Base-by-base conservation (phyloP, 2,113 vertebrate species). In the Peromyscus polionotus region DNA sequence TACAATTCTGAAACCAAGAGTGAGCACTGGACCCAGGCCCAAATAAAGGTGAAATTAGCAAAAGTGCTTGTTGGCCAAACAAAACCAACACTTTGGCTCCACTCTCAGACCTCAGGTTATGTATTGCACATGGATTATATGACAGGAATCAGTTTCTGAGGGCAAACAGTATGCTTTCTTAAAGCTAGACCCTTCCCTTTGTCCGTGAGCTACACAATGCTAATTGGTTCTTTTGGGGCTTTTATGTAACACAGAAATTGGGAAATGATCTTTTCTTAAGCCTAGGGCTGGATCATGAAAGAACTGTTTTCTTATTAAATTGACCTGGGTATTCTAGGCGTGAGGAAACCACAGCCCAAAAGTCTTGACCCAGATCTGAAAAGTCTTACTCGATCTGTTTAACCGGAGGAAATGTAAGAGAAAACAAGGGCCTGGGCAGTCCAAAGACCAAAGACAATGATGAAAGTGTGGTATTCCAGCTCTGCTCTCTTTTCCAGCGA, bases 291-390 rank as follows among this genome's bases (percentile, higher is more conserved):
- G 85, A 89, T 89, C 48, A 16, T 42, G 26, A 88, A 80, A 96
- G 28, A 33, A 57, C 20, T 65, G 8, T 92, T 97, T 91, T 85
- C 54, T 93, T 76, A 72, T 39, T 75, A 88, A 85, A 95, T 76
- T 39, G 57, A 88, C 54, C 76, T 80, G 42, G 81, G 95, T 72
- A 57, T 28, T 68, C 31, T 39, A 77, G 54, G 61, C 51, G 28
- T 33, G 9, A 54, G 87, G 75, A 95, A 96, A 68, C 24, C 59
- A 83, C 39, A 63, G 63, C 42, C 51, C 36, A n/a, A 75, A 80
- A 94, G 79, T 76, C 81, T 87, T 67, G 91, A 83, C n/a, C 28
- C 54, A 8, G 81, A 28, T 28, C 22, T 14, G n/a, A 28, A 61
- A 39, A 84, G 57, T 61, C 80, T 70, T 33, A 19, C 31, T 26